A percentile compares a stretch with the other conserved stretches of the same genome.
phyloP scores from a whole-genome alignment of 2,797 vertebrate species.

The Diceros bicornis region DNA sequence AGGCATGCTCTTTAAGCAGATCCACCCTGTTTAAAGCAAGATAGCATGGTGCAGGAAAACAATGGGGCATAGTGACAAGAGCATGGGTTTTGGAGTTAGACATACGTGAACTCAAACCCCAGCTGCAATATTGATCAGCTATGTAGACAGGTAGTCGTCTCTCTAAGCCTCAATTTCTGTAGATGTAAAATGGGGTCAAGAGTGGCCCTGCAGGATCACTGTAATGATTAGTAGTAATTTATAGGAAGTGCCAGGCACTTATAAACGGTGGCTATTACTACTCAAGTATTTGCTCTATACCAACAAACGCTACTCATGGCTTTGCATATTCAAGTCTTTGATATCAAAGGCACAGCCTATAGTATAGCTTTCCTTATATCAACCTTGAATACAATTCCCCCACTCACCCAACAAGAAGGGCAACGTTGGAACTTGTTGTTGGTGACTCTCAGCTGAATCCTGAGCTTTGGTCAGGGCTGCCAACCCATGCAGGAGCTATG shows the following conservation, averaged over 20 bases:
- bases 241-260: not conserved
- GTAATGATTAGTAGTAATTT: slow-evolving; percentile 6
- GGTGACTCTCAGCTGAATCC: not conserved
- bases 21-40: not conserved
- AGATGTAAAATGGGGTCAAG: not conserved
- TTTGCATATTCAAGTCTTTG: slow-evolving; percentile 44
- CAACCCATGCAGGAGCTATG: not conserved
- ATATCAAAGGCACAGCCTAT: not conserved
- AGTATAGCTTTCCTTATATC: slow-evolving; percentile 10
- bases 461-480: not conserved
- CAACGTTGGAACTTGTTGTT: slow-evolving; percentile 26
- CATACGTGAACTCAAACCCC: not conserved
- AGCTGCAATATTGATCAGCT: not conserved
- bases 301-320: not conserved
- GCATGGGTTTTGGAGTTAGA: not conserved
- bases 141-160: not conserved
- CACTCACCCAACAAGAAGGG: not conserved
- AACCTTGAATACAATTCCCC: not conserved
- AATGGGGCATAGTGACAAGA: not conserved
- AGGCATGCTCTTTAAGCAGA: not conserved
- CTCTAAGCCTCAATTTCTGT: not conserved
- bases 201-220: not conserved
- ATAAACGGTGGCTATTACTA: not conserved
- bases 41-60: not conserved
- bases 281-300: not conserved